These are phyloP conservation scores for Eulithis prunata DNA, from an alignment of 2,888 invertebrate species.

Conservation along the genomic window DNA sequence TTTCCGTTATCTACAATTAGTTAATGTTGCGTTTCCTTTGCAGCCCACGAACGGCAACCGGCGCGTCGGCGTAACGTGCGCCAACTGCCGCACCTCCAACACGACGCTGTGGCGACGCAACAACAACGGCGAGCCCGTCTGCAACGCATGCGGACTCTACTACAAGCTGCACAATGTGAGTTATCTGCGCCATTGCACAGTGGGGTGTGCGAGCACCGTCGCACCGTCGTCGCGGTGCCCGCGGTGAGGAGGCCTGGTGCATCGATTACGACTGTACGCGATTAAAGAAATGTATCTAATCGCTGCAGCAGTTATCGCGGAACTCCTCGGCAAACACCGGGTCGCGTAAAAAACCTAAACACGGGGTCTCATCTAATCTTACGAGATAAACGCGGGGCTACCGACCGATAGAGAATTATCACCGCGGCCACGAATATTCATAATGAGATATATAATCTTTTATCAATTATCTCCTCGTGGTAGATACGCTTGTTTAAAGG, in stretches of 20 bases:
- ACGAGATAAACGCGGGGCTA: slow-evolving; percentile 82
- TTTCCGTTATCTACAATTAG: background rate
- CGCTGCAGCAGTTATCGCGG: slow-evolving; percentile 78
- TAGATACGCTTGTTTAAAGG: slow-evolving; percentile 82
- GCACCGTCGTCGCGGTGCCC: no score
- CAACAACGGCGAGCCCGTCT: slow-evolving; percentile 97
- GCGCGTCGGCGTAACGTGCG: slow-evolving; percentile 93
- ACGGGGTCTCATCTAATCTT: slow-evolving; percentile 84
- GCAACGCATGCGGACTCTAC: slow-evolving; percentile 99
- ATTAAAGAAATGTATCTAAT: slow-evolving; percentile 70
- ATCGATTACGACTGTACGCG: slow-evolving; percentile 26
- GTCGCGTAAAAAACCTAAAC: slow-evolving; percentile 81
- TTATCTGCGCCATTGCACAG: slow-evolving; percentile 18
- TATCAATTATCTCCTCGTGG: slow-evolving; percentile 82
- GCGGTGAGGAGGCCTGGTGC: slow-evolving; percentile 3
- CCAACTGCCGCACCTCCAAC: slow-evolving; percentile 96
- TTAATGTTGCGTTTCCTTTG: background rate
- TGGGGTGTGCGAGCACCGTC: background rate
- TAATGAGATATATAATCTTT: slow-evolving; percentile 85
- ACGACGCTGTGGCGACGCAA: slow-evolving; percentile 99
- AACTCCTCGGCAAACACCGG: slow-evolving; percentile 84
- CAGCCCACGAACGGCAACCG: slow-evolving; percentile 85
- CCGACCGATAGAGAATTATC: slow-evolving; percentile 84
- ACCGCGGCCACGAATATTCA: slow-evolving; percentile 80
- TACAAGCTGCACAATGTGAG: slow-evolving; percentile 93